phyloP scores from a whole-genome alignment of 2,888 invertebrate species.

The Macrosiphum euphorbiae region DNA sequence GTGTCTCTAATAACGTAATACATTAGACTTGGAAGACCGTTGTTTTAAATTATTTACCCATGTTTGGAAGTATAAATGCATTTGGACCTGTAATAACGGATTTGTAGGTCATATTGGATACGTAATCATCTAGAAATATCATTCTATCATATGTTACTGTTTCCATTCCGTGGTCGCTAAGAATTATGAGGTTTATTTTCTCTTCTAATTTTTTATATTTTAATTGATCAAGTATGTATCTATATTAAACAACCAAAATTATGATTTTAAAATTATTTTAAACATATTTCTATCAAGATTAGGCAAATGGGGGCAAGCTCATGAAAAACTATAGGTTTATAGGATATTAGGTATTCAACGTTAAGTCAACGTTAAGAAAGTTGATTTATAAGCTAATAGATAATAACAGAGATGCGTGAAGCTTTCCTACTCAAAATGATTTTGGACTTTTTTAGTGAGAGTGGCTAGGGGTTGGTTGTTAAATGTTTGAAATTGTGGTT shows the following conservation, averaged over 20 bases:
- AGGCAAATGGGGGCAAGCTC: neutral
- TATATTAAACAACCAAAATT: slow-evolving; percentile 28
- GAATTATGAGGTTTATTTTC: slow-evolving; percentile 77
- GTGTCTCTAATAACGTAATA: neutral
- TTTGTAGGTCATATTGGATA: slow-evolving; percentile 72
- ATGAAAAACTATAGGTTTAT: no score
- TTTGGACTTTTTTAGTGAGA: no score
- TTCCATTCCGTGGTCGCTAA: slow-evolving; percentile 83
- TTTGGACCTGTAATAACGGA: slow-evolving; percentile 74
- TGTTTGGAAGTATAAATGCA: slow-evolving; percentile 72
- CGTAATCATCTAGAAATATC: slow-evolving; percentile 74
- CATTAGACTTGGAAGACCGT: neutral
- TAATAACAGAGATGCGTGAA: no score
- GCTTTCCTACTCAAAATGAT: no score
- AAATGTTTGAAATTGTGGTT: no score
- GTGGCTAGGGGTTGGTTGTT: no score
- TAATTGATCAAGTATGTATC: slow-evolving; percentile 74
- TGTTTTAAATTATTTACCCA: slow-evolving; percentile 33
- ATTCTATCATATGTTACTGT: slow-evolving; percentile 73
- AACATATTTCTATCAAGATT: neutral
- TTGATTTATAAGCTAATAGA: neutral
- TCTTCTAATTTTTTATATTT: slow-evolving; percentile 72
- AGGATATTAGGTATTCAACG: no score
- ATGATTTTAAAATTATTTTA: neutral
- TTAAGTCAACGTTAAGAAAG: neutral